Evolutionary conservation across 2,888 invertebrate genomes (phyloP).

Genomic region (Acleris laterana): DNA sequence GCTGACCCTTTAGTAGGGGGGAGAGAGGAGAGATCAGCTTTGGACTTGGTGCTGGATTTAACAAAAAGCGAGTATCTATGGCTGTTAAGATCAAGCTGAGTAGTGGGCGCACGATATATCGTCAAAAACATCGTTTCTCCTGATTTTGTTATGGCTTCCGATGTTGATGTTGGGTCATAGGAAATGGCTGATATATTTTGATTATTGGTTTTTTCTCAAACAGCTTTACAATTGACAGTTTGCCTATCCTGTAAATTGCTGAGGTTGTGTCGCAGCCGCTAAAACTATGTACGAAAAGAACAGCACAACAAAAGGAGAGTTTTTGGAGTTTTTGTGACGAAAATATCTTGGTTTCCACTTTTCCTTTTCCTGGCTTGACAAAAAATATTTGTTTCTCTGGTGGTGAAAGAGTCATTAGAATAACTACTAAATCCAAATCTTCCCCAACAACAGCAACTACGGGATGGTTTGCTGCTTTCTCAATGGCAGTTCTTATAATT

Average conservation of each 20-base stretch:
- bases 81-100: neutral
- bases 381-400: neutral
- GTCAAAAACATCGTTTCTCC: neutral
- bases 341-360: conserved; percentile 1
- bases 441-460: too few relatives aligned
- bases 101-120: neutral
- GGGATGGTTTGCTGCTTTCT: too few relatives aligned
- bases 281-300: neutral
- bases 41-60: too few relatives aligned
- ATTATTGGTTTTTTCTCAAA: neutral
- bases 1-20: neutral
- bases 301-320: neutral
- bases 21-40: neutral
- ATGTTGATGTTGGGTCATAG: neutral
- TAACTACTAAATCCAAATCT: too few relatives aligned
- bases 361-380: neutral
- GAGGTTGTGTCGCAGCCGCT: conserved; percentile 1
- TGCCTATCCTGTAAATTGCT: neutral
- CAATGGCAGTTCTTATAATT: too few relatives aligned
- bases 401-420: neutral
- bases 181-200: neutral
- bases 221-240: neutral
- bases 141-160: neutral
- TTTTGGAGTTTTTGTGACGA: neutral
- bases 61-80: neutral